Evolutionary conservation across 2,113 vertebrate genomes (phyloP), one percentile per base, ranked within the genome.

Genomic region (Poeciliopsis occidentalis): DNA sequence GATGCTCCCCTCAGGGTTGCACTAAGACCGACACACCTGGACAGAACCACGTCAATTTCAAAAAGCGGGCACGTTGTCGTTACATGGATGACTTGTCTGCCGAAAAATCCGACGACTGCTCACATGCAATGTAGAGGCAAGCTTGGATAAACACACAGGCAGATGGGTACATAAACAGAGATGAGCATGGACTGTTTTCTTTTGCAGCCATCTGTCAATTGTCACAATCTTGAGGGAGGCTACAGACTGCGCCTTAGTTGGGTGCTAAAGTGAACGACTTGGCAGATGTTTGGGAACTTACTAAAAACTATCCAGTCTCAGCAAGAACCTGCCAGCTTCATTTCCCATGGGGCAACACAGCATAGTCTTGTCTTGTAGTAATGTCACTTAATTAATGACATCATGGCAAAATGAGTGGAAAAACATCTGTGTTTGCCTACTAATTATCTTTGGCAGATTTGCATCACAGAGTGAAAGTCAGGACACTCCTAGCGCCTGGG

Each of bases 231-330:
- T 81, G 12, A 31, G 86, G 75, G 84, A 75, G 17, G 78, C 63
- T 80, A 60, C 79, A 85, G 74, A 83, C 69, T 69, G 60, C 6
- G 74, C 80, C 83, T 81, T 86, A 89, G 86, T 85, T 80, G 79
- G 86, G 73, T 83, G 87, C 61, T 79, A 75, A 85, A 87, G 73
- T 73, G 83, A 85, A 74, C 74, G 64, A 30, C 64, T 30, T 7
- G 76, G 70, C 89, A 89, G 89, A 89, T 89, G 89, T 84, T 91
- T 83, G 73, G 60, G 60, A 71, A 62, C 70, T 60, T 70, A 13
- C 81, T 82, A 32, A 62, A 37, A 64, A 60, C 74, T 78, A 81
- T 60, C 24, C 34, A 51, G 61, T 47, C 68, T 69, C 65, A 60
- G 0, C 8, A 4, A 61, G 24, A 64, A 51, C 61, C 75, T 70